Evolutionary conservation across 2,797 vertebrate genomes (phyloP).

Genomic region (Novumbra hubbsi): DNA sequence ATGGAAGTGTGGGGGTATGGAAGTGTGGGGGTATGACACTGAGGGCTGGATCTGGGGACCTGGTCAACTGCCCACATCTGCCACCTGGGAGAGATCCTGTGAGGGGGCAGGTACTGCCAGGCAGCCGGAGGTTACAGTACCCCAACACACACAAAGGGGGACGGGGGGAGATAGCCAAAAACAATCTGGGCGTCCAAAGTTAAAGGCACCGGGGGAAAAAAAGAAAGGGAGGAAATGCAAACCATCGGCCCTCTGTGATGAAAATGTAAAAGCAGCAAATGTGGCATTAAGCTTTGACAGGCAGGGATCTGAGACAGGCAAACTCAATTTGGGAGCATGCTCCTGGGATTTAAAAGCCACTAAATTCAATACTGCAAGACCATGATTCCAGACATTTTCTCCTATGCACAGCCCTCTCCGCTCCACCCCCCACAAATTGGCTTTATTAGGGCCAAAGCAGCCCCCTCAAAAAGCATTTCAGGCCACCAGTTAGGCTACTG

Average conservation of each 20-base stretch:
- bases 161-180: constrained; percentile 1
- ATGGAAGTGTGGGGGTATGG: background rate
- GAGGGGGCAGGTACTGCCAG: background rate
- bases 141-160: background rate
- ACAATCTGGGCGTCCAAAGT: constrained; percentile 78
- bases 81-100: constrained; percentile 1
- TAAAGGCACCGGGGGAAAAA: constrained; percentile 76
- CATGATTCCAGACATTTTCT: constrained; percentile 75
- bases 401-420: constrained; percentile 31
- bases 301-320: constrained; percentile 68
- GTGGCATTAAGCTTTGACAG: constrained; percentile 70
- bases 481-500: constrained; percentile 27
- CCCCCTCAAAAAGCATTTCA: constrained; percentile 30
- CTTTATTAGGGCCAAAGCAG: constrained; percentile 38
- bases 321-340: constrained; percentile 75
- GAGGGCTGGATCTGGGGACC: background rate
- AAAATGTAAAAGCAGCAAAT: constrained; percentile 56
- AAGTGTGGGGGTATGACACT: background rate
- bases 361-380: constrained; percentile 74
- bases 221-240: constrained; percentile 45
- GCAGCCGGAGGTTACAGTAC: background rate
- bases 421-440: constrained; percentile 36
- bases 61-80: constrained; percentile 16
- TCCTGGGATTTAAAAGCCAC: constrained; percentile 73
- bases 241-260: constrained; percentile 51